phyloP scores from a whole-genome alignment of 2,888 invertebrate species.

The Scaptodrosophila latifasciaeformis region DNA sequence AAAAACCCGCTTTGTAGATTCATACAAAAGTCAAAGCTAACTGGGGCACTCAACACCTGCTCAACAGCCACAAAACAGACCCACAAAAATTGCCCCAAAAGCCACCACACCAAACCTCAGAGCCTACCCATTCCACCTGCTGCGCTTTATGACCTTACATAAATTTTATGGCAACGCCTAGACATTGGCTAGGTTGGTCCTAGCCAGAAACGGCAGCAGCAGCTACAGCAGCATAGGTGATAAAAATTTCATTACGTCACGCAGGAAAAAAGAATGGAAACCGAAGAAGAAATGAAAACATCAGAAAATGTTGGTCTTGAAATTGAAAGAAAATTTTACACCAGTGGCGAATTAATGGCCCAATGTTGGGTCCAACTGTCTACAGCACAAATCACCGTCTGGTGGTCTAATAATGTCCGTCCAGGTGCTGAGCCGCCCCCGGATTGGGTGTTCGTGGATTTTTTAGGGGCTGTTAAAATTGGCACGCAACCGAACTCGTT shows the following conservation, averaged over 20 bases:
- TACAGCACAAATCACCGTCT: conserved; percentile 20
- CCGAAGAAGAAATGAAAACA: background rate
- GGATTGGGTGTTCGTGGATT: conserved; percentile 12
- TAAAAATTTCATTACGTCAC: conserved; percentile 66
- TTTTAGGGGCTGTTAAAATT: conserved; percentile 7
- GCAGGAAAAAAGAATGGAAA: conserved; percentile 29
- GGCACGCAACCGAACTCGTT: conserved; percentile 32
- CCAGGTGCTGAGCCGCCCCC: conserved; percentile 16
- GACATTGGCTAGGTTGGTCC: conserved; percentile 30
- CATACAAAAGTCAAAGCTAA: background rate
- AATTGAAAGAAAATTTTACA: conserved; percentile 45
- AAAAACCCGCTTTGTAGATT: no score
- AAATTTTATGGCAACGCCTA: conserved; percentile 65
- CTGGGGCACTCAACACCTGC: conserved; percentile 1
- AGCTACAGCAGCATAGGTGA: conserved; percentile 41
- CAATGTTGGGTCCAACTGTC: background rate
- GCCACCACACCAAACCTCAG: conserved; percentile 1
- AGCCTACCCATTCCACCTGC: conserved; percentile 16
- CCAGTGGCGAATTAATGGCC: conserved; percentile 47
- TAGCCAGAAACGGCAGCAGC: no score
- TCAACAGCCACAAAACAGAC: conserved; percentile 41
- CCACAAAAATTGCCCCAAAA: conserved; percentile 24
- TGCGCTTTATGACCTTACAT: conserved; percentile 54
- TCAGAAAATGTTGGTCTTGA: conserved; percentile 15
- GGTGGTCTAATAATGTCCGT: conserved; percentile 15